Evolutionary conservation across 1,140 invertebrate genomes (phyloP).

Genomic region (Trichomalopsis sarcophagae): DNA sequence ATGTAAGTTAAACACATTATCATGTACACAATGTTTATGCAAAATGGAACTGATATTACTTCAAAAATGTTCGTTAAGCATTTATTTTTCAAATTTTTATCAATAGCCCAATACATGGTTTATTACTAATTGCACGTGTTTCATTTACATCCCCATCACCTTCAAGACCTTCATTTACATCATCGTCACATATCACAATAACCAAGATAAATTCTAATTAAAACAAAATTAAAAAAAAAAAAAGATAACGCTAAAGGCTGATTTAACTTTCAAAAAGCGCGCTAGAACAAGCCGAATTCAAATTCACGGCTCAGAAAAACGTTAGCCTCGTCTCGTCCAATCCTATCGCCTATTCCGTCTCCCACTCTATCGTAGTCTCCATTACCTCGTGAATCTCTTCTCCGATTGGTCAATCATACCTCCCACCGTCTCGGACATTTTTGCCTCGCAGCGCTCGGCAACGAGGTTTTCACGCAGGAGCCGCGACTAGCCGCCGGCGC

Average conservation of each 20-base stretch:
- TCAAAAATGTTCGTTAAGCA: conserved; percentile 14
- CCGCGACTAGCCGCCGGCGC: background rate
- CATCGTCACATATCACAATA: too few relatives aligned
- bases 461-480: background rate
- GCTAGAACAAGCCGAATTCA: background rate
- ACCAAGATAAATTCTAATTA: too few relatives aligned
- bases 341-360: background rate
- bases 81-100: conserved; percentile 44
- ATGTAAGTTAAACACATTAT: conserved; percentile 2
- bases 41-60: conserved; percentile 21
- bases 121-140: background rate
- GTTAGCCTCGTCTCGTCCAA: background rate
- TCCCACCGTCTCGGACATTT: background rate
- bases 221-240: too few relatives aligned
- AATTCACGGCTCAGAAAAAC: background rate
- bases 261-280: background rate
- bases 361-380: background rate
- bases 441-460: background rate
- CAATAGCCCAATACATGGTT: conserved; percentile 13
- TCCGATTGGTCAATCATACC: background rate
- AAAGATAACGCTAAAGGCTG: too few relatives aligned
- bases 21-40: background rate
- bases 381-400: background rate
- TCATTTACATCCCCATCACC: background rate
- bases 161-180: background rate